phyloP scores from a whole-genome alignment of 1,140 invertebrate genomes.

The Hirudo medicinalis region DNA sequence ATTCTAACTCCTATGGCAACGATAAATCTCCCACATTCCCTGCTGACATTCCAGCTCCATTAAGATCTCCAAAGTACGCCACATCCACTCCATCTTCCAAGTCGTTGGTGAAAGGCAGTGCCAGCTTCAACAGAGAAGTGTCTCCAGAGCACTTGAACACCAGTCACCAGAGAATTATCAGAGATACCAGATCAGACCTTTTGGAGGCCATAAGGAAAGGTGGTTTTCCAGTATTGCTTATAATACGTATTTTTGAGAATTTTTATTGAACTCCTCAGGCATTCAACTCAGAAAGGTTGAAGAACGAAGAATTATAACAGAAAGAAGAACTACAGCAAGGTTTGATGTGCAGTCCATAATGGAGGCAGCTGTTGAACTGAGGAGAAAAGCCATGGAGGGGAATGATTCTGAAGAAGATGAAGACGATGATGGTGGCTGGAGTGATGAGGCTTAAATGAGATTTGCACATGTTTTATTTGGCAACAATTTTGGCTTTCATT shows the following conservation, averaged over 20 bases:
- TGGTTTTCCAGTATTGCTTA: constrained; percentile 29
- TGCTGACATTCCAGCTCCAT: not conserved
- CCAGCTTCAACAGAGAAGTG: not conserved
- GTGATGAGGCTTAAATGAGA: constrained; percentile 9
- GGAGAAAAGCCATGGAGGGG: constrained; percentile 82
- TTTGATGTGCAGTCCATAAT: constrained; percentile 90
- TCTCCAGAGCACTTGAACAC: not conserved
- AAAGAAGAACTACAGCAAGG: constrained; percentile 53
- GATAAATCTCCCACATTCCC: not conserved
- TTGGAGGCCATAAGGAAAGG: constrained; percentile 81
- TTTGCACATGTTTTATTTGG: too few relatives aligned
- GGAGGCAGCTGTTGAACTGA: constrained; percentile 47
- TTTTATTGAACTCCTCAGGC: constrained; percentile 44
- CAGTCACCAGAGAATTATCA: constrained; percentile 13
- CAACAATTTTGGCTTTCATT: too few relatives aligned
- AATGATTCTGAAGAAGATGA: constrained; percentile 77
- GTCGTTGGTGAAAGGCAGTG: not conserved
- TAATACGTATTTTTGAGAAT: not conserved
- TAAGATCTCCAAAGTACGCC: not conserved
- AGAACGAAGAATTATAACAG: constrained; percentile 67
- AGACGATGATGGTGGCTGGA: constrained; percentile 30
- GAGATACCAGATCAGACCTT: constrained; percentile 64
- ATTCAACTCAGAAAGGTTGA: constrained; percentile 84
- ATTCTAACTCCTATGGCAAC: not conserved
- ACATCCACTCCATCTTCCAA: not conserved